Percentiles rank a stretch among this genome's conserved stretches.
These are phyloP conservation scores for Jordanella pulchra DNA, from an alignment of 2,797 vertebrate genomes.

Conservation along the genomic window DNA sequence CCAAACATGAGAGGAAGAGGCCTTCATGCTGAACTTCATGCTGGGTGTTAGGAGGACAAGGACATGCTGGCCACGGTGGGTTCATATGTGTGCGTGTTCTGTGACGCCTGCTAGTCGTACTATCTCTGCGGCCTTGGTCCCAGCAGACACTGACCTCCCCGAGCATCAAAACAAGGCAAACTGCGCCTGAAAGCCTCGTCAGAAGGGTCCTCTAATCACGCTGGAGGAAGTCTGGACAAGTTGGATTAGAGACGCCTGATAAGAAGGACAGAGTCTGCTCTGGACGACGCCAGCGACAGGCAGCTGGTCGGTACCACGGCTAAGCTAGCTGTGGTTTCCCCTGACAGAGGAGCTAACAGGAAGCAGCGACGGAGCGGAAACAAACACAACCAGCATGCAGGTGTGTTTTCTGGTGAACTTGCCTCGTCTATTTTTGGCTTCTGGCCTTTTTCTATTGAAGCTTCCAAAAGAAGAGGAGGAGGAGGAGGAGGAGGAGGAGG, in stretches of 20 bases:
- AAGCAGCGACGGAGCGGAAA: slow-evolving; percentile 38
- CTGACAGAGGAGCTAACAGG: slow-evolving; percentile 23
- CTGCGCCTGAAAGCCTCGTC: slow-evolving; percentile 12
- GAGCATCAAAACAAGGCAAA: slow-evolving; percentile 38
- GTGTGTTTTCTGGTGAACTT: slow-evolving; percentile 28
- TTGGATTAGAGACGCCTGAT: not conserved
- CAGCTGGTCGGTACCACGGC: no score
- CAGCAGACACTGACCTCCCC: slow-evolving; percentile 30
- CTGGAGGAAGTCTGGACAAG: slow-evolving; percentile 2
- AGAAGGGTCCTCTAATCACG: slow-evolving; percentile 9
- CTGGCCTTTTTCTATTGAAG: slow-evolving; percentile 9
- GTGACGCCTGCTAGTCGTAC: slow-evolving; percentile 23
- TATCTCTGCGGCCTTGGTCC: slow-evolving; percentile 41
- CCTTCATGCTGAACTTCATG: no score
- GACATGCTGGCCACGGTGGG: slow-evolving; percentile 3
- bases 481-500: slow-evolving; percentile 2
- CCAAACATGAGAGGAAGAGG: no score
- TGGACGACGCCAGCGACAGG: no score
- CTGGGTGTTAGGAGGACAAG: slow-evolving; percentile 14
- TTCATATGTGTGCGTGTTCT: slow-evolving; percentile 14
- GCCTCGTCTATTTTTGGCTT: slow-evolving; percentile 30
- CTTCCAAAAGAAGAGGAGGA: slow-evolving; percentile 6
- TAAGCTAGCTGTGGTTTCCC: slow-evolving; percentile 12
- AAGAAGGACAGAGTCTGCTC: not conserved
- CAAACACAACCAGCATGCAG: slow-evolving; percentile 13